Evolutionary conservation across 2,888 invertebrate species (phyloP).

Genomic region (Chaetogeoica ovagalla): DNA sequence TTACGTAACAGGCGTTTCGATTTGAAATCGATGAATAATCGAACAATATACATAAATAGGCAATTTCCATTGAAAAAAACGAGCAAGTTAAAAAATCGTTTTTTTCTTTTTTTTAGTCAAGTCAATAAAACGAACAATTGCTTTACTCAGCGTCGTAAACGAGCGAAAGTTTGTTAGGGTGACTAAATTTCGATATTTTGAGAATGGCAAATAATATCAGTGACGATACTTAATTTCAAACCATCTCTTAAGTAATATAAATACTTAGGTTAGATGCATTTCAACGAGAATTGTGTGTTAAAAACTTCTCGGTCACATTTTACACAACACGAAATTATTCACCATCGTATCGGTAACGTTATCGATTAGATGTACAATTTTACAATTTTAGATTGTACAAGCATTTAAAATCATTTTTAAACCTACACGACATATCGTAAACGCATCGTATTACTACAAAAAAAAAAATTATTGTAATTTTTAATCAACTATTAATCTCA

Average conservation of each 20-base stretch:
- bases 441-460: too few relatives aligned
- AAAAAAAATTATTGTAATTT: too few relatives aligned
- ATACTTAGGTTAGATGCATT: conserved; percentile 5
- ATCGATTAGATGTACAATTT: background rate
- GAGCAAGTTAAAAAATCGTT: background rate
- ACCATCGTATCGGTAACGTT: background rate
- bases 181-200: conserved; percentile 25
- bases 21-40: background rate
- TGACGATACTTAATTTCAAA: conserved; percentile 17
- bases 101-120: background rate
- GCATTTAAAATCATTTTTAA: conserved; percentile 5
- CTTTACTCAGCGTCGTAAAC: conserved; percentile 22
- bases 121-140: conserved; percentile 4
- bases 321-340: background rate
- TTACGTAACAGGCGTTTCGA: background rate
- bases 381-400: too few relatives aligned
- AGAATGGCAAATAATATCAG: conserved; percentile 24
- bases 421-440: background rate
- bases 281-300: conserved; percentile 4
- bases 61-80: background rate
- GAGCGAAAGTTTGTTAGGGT: conserved; percentile 23
- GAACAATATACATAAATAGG: background rate
- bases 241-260: conserved; percentile 17
- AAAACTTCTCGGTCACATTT: background rate
- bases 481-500: too few relatives aligned